Evolutionary conservation across 2,888 invertebrate species (phyloP).

Genomic region (Chromoteleia sp.): DNA sequence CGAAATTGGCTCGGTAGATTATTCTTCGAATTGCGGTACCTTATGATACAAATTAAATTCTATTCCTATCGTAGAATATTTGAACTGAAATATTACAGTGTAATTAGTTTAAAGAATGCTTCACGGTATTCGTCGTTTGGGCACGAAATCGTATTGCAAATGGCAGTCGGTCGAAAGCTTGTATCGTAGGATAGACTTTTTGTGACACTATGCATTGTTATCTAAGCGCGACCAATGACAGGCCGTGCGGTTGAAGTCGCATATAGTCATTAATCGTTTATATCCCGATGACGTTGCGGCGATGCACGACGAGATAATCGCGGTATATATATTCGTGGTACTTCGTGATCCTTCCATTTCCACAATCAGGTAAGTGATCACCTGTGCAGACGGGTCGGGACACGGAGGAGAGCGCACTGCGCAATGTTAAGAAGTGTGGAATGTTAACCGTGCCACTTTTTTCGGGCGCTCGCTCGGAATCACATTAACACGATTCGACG

Average conservation of each 20-base stretch:
- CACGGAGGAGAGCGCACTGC: conserved; percentile 63
- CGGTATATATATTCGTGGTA: conserved; percentile 60
- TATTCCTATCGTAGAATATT: too few species aligned
- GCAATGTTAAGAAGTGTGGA: conserved; percentile 68
- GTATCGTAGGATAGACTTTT: neutral
- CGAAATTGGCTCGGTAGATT: conserved; percentile 35
- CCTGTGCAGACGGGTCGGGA: conserved; percentile 63
- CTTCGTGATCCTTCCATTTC: conserved; percentile 70
- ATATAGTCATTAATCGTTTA: conserved; percentile 60
- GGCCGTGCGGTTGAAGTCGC: conserved; percentile 7
- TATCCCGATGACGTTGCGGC: conserved; percentile 54
- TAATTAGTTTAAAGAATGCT: too few species aligned
- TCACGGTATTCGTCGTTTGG: too few species aligned
- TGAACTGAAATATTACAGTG: too few species aligned
- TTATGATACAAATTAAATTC: neutral
- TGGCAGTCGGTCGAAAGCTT: too few species aligned
- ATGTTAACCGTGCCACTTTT: conserved; percentile 72
- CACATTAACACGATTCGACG: conserved; percentile 70
- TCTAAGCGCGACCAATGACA: conserved; percentile 10
- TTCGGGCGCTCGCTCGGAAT: conserved; percentile 70
- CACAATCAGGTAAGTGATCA: conserved; percentile 72
- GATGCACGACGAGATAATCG: conserved; percentile 66
- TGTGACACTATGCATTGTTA: neutral
- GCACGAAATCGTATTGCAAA: too few species aligned
- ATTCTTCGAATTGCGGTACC: conserved; percentile 17